A percentile compares a stretch with the other conserved stretches of the same genome.
phyloP scores from a whole-genome alignment of 1,140 invertebrate species.

The Microplitis mediator region DNA sequence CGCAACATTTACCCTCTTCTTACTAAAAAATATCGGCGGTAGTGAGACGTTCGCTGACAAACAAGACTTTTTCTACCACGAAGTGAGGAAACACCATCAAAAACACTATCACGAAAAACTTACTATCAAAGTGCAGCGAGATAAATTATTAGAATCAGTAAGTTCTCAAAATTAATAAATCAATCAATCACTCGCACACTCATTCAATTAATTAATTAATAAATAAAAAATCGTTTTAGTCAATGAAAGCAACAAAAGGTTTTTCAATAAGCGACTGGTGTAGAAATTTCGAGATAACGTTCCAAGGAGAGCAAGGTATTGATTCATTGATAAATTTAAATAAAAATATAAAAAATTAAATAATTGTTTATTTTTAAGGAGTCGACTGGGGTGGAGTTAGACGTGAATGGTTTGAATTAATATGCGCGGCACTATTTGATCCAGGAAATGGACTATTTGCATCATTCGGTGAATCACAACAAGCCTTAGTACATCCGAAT shows the following conservation, averaged over 20 bases:
- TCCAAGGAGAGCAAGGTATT: slow-evolving; percentile 87
- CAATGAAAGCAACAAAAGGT: slow-evolving; percentile 82
- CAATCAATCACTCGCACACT: slow-evolving; percentile 10
- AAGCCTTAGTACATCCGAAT: slow-evolving; percentile 89
- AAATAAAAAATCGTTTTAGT: slow-evolving; percentile 33
- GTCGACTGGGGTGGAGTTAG: slow-evolving; percentile 93
- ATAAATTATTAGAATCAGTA: slow-evolving; percentile 80
- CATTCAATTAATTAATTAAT: background rate
- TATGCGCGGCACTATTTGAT: slow-evolving; percentile 87
- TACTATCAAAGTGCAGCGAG: slow-evolving; percentile 79
- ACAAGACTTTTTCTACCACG: slow-evolving; percentile 93
- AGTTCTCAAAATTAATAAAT: slow-evolving; percentile 39
- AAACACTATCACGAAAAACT: slow-evolving; percentile 86
- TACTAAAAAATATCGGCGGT: slow-evolving; percentile 94
- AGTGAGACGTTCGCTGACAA: slow-evolving; percentile 96
- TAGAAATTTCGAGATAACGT: slow-evolving; percentile 89
- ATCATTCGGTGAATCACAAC: slow-evolving; percentile 83
- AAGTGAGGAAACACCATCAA: slow-evolving; percentile 84
- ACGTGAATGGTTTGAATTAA: slow-evolving; percentile 91
- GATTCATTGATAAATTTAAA: background rate
- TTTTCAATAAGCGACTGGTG: slow-evolving; percentile 88
- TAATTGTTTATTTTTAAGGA: slow-evolving; percentile 61
- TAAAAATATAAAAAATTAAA: slow-evolving; percentile 26
- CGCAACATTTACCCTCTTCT: slow-evolving; percentile 89
- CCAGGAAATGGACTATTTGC: slow-evolving; percentile 81